A percentile compares a stretch with the other conserved stretches of the same genome.
These are phyloP conservation scores for Noturus placidus DNA, from an alignment of 2,113 vertebrate species.

Conservation along the genomic window DNA sequence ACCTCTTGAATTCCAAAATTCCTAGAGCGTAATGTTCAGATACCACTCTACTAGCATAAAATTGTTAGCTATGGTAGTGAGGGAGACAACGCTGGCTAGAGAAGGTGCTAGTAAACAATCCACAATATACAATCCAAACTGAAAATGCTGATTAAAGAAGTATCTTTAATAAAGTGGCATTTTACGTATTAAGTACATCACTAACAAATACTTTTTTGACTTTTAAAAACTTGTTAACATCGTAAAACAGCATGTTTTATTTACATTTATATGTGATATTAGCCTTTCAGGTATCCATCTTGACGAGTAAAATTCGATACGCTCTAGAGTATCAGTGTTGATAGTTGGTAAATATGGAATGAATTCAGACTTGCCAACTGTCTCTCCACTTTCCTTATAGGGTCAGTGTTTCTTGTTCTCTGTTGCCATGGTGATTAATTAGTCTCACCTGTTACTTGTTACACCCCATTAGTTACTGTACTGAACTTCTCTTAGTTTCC, in stretches of 20 bases:
- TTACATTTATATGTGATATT: not conserved
- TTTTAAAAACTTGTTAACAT: too few relatives aligned
- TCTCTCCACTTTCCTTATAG: not conserved
- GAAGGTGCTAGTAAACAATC: too few relatives aligned
- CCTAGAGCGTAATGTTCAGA: too few relatives aligned
- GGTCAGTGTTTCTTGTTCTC: not conserved
- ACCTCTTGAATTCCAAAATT: not conserved
- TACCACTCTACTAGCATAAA: too few relatives aligned
- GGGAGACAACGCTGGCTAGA: too few relatives aligned
- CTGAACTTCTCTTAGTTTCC: not conserved
- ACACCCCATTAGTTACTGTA: not conserved
- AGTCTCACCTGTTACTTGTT: not conserved
- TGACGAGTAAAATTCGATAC: not conserved
- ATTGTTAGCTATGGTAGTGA: too few relatives aligned
- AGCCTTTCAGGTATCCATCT: too few relatives aligned
- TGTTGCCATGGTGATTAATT: constrained; percentile 3
- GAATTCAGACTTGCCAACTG: not conserved
- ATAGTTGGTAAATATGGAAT: not conserved
- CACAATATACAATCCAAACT: too few relatives aligned
- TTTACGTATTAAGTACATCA: too few relatives aligned
- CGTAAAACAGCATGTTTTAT: not conserved
- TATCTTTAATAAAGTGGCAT: too few relatives aligned
- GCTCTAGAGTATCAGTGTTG: not conserved
- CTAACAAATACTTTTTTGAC: too few relatives aligned
- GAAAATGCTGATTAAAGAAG: too few relatives aligned